phyloP scores from a whole-genome alignment of 92 coral and sea anemone genomes.

The Palythoa caribaeorum region DNA sequence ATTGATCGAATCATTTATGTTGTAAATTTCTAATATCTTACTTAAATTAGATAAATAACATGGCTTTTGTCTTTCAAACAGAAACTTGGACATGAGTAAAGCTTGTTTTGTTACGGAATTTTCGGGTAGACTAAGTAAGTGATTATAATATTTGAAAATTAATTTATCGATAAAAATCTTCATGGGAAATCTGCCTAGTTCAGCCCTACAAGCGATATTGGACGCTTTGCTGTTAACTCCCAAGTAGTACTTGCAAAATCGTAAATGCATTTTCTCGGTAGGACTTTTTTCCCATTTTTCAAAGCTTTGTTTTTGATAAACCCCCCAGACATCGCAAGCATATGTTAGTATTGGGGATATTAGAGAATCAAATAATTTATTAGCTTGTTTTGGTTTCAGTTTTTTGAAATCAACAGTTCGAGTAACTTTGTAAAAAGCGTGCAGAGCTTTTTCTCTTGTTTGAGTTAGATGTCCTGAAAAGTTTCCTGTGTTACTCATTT shows the following conservation, averaged over 20 bases:
- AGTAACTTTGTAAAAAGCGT: neutral
- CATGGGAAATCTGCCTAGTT: slow-evolving; percentile 44
- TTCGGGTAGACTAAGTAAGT: slow-evolving; percentile 35
- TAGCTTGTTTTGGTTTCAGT: neutral
- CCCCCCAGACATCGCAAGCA: too few relatives aligned
- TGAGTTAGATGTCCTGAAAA: too few relatives aligned
- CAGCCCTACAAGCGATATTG: slow-evolving; percentile 15
- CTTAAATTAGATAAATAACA: slow-evolving; percentile 7
- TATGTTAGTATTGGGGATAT: slow-evolving; percentile 46
- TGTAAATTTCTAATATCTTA: slow-evolving; percentile 1
- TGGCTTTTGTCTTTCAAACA: slow-evolving; percentile 13
- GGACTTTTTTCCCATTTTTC: slow-evolving; percentile 58
- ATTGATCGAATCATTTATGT: neutral
- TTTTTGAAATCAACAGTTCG: slow-evolving; percentile 8
- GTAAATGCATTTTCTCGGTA: neutral
- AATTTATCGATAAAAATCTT: slow-evolving; percentile 30
- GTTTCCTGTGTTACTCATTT: too few relatives aligned
- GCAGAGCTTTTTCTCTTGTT: too few relatives aligned
- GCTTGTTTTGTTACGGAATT: slow-evolving; percentile 40
- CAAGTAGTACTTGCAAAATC: neutral
- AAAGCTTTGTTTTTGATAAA: slow-evolving; percentile 17
- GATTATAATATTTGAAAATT: slow-evolving; percentile 42
- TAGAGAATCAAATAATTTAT: slow-evolving; percentile 30
- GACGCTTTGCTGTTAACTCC: slow-evolving; percentile 60
- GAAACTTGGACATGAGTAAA: slow-evolving; percentile 7